Evolutionary conservation across 2,797 vertebrate species (phyloP), one percentile per base, ranked within the genome.

Genomic region (Orientallactaga sibirica): DNA sequence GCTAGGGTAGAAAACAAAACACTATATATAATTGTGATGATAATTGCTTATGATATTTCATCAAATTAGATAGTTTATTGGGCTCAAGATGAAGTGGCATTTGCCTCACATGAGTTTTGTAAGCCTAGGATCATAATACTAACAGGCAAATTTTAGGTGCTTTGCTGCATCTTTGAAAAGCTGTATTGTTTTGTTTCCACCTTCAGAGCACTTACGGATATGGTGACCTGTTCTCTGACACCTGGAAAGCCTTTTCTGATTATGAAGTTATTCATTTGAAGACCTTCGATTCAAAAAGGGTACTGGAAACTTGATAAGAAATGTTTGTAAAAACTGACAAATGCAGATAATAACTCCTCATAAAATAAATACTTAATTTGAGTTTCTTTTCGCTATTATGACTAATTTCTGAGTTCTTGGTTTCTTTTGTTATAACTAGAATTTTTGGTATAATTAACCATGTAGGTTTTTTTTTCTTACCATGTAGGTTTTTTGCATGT

Each of bases 191-290:
- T 93, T 95, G 7, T 94, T 66, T 96, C 90, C 25, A 29, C 24
- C 92, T 87, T 77, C 96, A 99, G 99, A 99, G 99, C 97, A 98
- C 98, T 16, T 99, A 99, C 88, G 98, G 98, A 78, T 99, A 99
- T 9, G 99, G 99, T 22, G 99, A 99, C 98, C 98, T 99, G 70
- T 99, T 99, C 97, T 98, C 98, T 19, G 99, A 99, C 96, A 99
- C 99, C 0, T 99, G 99, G 99, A 98, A 97, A 96, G 99, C 98
- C 29, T 99, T 99, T 95, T 98, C 99, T 18, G 98, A 99, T 93
- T 88, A 99, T 88, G 98, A 99, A 78, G 97, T 99, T 95, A 98
- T 99, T 97, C 99, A 99, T 97, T 97, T 99, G 96, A 99, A 99
- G 98, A 98, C 97, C 3, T 99, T 99, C n/a, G 99, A 99, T 97